Evolutionary conservation across 1,140 invertebrate genomes (phyloP), one percentile per base, ranked within the genome.

Genomic region (Lethrus apterus): DNA sequence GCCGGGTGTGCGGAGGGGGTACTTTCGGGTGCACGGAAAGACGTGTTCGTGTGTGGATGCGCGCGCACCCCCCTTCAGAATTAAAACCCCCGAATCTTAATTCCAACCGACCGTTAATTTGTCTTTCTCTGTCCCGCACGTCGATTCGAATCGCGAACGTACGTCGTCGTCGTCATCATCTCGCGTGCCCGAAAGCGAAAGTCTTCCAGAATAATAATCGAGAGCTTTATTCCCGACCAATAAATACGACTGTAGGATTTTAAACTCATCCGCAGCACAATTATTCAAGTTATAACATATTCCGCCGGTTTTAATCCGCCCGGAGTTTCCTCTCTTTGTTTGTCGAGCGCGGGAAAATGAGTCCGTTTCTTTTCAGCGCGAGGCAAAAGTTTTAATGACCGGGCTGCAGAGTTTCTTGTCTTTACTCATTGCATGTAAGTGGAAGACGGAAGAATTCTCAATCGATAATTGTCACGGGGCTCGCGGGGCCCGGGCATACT

Each of bases 201-300:
- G 54, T 59, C 57, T 56, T 52, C 47, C 45, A 46, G 55, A 60
- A 56, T 59, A 60, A 60, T 55, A 56, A 60, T 58, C 54, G 53
- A 53, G 51, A 52, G 54, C 51, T 56, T 60, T 58, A 58, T 58
- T 57, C 56, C 50, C 59, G 46, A 60, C 57, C 56, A 58, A 59
- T 60, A 60, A 58, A 60, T 60, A 60, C 57, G 57, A 57, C 54
- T 58, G 58, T 56, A 55, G 61, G 56, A 63, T 63, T 63, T 63
- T 56, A 63, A 63, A 61, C 57, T 60, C 59, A 59, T 61, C 61
- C 56, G 56, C 59, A 55, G 54, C 55, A 57, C 61, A 63, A 63
- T 63, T 63, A 63, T 63, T 60, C 59, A 60, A 58, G 59, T 58
- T 60, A 63, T 62, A 63, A 63, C 61, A 63, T 63, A 63, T 63